A percentile compares a stretch with the other conserved stretches of the same genome.
Evolutionary conservation across 37 sponge, comb jelly and placozoan species (phyloP).

Genomic region (Halichondria panicea): DNA sequence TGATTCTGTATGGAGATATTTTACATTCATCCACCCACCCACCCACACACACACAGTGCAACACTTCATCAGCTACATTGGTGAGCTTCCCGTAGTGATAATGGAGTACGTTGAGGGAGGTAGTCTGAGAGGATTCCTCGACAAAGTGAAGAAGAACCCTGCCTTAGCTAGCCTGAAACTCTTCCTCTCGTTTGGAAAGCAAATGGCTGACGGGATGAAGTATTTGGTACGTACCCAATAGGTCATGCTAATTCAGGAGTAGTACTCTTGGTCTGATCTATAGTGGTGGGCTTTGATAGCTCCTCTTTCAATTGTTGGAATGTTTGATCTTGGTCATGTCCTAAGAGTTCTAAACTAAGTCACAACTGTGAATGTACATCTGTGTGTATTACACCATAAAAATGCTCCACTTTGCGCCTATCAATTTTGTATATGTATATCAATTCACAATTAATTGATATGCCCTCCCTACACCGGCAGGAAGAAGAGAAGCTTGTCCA

Average conservation of each 20-base stretch:
- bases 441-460: not conserved
- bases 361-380: too few species aligned
- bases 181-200: conserved; percentile 28
- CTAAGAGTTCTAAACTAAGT: too few species aligned
- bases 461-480: conserved; percentile 11
- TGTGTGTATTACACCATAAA: too few species aligned
- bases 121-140: conserved; percentile 39
- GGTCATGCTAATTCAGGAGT: not conserved
- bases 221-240: conserved; percentile 46
- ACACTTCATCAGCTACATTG: conserved; percentile 29
- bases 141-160: not conserved
- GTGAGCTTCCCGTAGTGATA: conserved; percentile 35
- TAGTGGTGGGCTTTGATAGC: too few species aligned
- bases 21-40: not conserved
- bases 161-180: not conserved
- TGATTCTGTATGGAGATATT: too few species aligned
- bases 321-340: too few species aligned
- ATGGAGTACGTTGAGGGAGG: conserved; percentile 72
- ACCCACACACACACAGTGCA: conserved; percentile 12
- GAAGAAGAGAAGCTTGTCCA: conserved; percentile 60
- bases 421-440: too few species aligned
- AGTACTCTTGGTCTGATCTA: not conserved
- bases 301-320: too few species aligned
- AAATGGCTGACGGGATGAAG: conserved; percentile 70
- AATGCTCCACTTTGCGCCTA: too few species aligned